Evolutionary conservation across 1,140 invertebrate genomes (phyloP).

Genomic region (Philotrypesis tridentata): DNA sequence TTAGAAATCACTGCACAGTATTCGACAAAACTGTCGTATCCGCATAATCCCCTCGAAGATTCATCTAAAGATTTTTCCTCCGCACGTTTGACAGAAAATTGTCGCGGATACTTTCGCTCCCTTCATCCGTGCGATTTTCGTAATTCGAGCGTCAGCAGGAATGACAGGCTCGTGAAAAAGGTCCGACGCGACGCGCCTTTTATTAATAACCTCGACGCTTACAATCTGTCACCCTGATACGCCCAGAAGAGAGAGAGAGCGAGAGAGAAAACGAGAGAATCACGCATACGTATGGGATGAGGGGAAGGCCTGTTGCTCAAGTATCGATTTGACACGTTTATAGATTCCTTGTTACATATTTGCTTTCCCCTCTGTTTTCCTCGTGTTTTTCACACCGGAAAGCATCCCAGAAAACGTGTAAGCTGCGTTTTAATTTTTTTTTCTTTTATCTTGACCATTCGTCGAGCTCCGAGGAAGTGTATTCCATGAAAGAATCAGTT

Average conservation of each 20-base stretch:
- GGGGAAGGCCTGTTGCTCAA: constrained; percentile 25
- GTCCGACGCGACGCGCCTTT: constrained; percentile 6
- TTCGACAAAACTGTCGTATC: not conserved
- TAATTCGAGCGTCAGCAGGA: not conserved
- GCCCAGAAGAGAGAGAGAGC: not conserved
- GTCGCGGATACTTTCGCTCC: not conserved
- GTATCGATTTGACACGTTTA: constrained; percentile 25
- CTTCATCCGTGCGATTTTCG: not conserved
- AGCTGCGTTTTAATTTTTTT: no score
- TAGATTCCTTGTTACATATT: constrained; percentile 12
- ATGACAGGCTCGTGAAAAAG: not conserved
- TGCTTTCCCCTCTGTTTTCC: not conserved
- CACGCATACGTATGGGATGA: not conserved
- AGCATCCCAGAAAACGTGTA: no score
- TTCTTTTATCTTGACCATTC: no score
- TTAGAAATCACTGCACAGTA: not conserved
- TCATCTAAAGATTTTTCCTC: not conserved
- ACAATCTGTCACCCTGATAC: constrained; percentile 47
- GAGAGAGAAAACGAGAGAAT: not conserved
- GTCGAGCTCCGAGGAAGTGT: no score
- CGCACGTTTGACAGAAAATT: not conserved
- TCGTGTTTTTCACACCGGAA: not conserved
- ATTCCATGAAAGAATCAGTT: no score
- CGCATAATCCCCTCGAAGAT: not conserved
- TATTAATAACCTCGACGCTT: constrained; percentile 51